Conservation (phyloP, 2,888 invertebrate genomes). For the Diaprepes abbreviatus region DNA sequence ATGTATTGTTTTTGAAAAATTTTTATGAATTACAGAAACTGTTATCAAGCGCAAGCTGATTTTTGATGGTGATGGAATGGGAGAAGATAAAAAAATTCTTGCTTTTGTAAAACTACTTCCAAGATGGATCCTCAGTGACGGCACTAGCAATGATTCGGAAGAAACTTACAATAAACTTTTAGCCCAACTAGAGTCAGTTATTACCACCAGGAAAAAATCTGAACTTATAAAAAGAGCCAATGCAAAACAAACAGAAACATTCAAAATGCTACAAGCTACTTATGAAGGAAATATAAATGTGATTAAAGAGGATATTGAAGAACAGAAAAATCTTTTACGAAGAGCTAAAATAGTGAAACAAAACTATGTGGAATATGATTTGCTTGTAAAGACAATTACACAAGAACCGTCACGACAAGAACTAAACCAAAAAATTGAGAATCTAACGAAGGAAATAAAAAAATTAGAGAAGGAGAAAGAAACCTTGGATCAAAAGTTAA, state of each 20-base stretch:
- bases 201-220: constrained; percentile 7
- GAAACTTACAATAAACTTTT: constrained; percentile 59
- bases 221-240: not conserved
- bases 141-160: constrained; percentile 81
- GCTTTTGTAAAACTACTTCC: constrained; percentile 87
- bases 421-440: constrained; percentile 78
- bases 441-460: constrained; percentile 81
- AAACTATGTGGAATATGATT: constrained; percentile 93
- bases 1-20: too few species aligned
- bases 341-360: constrained; percentile 89
- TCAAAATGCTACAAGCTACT: constrained; percentile 66
- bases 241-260: not conserved
- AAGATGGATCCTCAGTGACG: constrained; percentile 79
- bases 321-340: constrained; percentile 83
- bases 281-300: constrained; percentile 84
- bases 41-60: constrained; percentile 90
- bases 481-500: constrained; percentile 82
- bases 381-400: constrained; percentile 90
- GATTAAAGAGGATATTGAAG: constrained; percentile 85
- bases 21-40: constrained; percentile 83
- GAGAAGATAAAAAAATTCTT: constrained; percentile 92
- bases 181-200: constrained; percentile 9
- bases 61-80: constrained; percentile 98
- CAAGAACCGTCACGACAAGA: constrained; percentile 91
- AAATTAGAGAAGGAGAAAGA: constrained; percentile 79